Evolutionary conservation across 2,888 invertebrate genomes (phyloP), one percentile per base, ranked within the genome.

Genomic region (Antitype chi): DNA sequence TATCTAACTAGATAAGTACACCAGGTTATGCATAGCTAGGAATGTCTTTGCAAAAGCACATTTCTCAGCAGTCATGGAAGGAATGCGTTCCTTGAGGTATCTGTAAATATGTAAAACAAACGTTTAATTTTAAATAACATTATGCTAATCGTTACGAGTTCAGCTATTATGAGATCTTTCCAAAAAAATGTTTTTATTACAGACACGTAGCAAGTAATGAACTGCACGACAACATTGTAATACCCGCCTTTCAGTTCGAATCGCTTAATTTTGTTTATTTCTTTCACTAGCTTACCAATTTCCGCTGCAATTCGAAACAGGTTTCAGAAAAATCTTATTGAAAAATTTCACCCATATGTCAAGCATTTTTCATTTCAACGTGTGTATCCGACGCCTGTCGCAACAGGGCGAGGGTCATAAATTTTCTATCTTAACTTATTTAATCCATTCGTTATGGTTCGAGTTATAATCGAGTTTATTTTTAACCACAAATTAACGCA

Each of bases 311-410:
- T 32, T n/a, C 49, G 55, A 68, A 78, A 66, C 52, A 38, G 17
- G 38, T 70, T 60, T 57, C 15, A 62, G 70, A 68, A 75, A 38
- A 66, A n/a, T 13, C n/a, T 23, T 72, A 63, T 55, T 69, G 60
- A 52, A 28, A 72, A 60, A n/a, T 47, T 60, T 60, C n/a, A 53
- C 32, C 6, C 13, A 55, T 76, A 62, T n/a, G 38, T 75, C 74
- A 74, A 67, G 38, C 28, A 62, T 55, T 79, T 79, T 80, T 79
- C 71, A 80, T 74, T 84, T 72, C 62, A 71, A 71, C 76, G 55
- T 63, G 32, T 62, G 73, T 67, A 52, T 74, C 59, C 38, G 59
- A 72, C 66, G n/a, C 49, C 25, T 20, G 59, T 13, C 13, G 15
- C 55, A 57, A 25, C 43, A 47, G 43, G 43, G 43, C 13, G 47